Evolutionary conservation across 2,888 invertebrate species (phyloP).

Genomic region (Chloroclysta siterata): DNA sequence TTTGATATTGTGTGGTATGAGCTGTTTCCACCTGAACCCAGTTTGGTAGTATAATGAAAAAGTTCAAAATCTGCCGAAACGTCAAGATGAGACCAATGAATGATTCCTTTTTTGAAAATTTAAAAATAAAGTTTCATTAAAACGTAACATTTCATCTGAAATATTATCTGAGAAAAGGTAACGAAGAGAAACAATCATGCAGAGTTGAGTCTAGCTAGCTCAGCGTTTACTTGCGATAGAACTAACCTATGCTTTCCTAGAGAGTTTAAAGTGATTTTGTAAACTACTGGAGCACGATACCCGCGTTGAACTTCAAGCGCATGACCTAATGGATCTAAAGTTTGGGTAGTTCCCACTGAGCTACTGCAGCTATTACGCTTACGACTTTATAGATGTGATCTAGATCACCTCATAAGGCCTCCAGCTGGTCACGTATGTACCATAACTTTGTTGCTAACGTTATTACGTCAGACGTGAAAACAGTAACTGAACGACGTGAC

Average conservation of each 20-base stretch:
- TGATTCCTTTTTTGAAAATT: too few relatives aligned
- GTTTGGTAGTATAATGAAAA: constrained; percentile 15
- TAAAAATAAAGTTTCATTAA: too few relatives aligned
- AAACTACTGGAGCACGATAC: not conserved
- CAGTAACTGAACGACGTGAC: constrained; percentile 83
- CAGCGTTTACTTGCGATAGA: not conserved
- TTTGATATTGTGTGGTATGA: constrained; percentile 31
- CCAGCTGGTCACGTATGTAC: constrained; percentile 75
- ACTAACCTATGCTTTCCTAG: not conserved
- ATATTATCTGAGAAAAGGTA: too few relatives aligned
- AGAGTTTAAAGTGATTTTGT: not conserved
- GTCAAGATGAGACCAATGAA: too few relatives aligned
- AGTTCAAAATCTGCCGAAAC: not conserved
- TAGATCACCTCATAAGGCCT: constrained; percentile 40
- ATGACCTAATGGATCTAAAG: not conserved
- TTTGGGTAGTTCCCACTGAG: constrained; percentile 1
- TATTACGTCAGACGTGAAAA: constrained; percentile 83
- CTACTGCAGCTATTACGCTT: constrained; percentile 3
- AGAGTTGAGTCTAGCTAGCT: not conserved
- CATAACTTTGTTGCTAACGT: constrained; percentile 82
- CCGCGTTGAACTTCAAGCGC: not conserved
- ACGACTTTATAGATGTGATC: constrained; percentile 24
- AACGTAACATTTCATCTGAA: too few relatives aligned
- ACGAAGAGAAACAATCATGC: too few relatives aligned
- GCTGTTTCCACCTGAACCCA: constrained; percentile 26